Conservation (phyloP, 1,140 invertebrate genomes). For the Drosophila setifemur region DNA sequence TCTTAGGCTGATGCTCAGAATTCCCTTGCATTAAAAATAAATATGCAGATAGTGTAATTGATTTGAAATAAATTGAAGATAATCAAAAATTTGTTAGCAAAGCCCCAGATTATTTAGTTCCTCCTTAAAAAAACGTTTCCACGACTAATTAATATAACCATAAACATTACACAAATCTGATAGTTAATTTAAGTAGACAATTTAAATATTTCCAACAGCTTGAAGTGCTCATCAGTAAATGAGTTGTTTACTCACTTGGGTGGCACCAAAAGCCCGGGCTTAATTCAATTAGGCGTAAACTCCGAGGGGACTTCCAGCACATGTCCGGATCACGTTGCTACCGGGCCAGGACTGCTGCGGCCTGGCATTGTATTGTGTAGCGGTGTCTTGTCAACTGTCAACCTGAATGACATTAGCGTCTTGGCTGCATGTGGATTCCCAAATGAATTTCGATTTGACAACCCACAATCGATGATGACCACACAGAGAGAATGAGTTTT, state of each 20-base stretch:
- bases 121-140: too few species aligned
- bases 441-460: constrained; percentile 44
- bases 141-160: too few species aligned
- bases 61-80: too few species aligned
- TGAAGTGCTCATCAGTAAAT: background rate
- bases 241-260: background rate
- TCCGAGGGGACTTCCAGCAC: constrained; percentile 10
- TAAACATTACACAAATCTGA: too few species aligned
- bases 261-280: background rate
- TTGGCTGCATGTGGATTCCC: constrained; percentile 18
- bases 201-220: background rate
- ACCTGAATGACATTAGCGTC: constrained; percentile 24
- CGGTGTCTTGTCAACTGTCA: constrained; percentile 62
- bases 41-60: too few species aligned
- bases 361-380: constrained; percentile 9
- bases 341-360: background rate
- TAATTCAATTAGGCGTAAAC: constrained; percentile 34
- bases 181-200: too few species aligned
- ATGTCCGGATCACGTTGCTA: constrained; percentile 17
- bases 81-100: too few species aligned
- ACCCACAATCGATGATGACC: constrained; percentile 25
- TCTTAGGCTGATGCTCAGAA: too few species aligned
- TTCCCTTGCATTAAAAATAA: background rate
- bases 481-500: background rate
- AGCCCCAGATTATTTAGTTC: too few species aligned